Evolutionary conservation across 2,888 invertebrate species (phyloP).

Genomic region (Siphlonurus alternatus): DNA sequence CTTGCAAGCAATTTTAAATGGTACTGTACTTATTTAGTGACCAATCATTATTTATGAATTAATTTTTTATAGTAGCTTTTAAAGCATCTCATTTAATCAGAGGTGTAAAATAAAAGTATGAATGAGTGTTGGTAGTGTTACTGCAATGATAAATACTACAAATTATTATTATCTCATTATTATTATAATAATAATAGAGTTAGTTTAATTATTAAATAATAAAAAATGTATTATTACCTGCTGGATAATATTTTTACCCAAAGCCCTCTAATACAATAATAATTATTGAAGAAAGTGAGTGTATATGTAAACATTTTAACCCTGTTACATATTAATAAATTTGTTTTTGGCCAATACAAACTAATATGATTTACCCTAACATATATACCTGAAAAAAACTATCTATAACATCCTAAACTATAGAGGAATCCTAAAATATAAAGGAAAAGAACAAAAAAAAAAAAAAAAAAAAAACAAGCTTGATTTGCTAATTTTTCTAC

Average conservation of each 20-base stretch:
- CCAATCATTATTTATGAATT: background rate
- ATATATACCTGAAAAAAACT: too few relatives aligned
- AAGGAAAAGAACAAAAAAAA: too few relatives aligned
- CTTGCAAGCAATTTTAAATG: too few relatives aligned
- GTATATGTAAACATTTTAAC: background rate
- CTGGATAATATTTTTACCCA: background rate
- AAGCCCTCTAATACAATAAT: background rate
- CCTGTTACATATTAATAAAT: background rate
- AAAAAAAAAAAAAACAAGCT: too few relatives aligned
- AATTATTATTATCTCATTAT: background rate
- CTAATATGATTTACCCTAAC: background rate
- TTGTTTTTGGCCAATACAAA: background rate
- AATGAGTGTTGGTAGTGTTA: background rate
- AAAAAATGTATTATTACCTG: background rate
- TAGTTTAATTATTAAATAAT: background rate
- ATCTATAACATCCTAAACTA: too few relatives aligned
- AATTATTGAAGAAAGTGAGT: background rate
- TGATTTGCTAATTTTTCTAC: too few relatives aligned
- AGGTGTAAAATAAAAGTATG: background rate
- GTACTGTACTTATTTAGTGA: background rate
- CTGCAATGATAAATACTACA: background rate
- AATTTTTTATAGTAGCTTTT: background rate
- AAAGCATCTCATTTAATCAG: background rate
- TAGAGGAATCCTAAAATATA: too few relatives aligned
- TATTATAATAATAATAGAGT: background rate